Percentiles rank a stretch among this genome's conserved stretches.
These are phyloP conservation scores for Syngnathoides biaculeatus DNA, from an alignment of 2,113 vertebrate species.

Conservation along the genomic window DNA sequence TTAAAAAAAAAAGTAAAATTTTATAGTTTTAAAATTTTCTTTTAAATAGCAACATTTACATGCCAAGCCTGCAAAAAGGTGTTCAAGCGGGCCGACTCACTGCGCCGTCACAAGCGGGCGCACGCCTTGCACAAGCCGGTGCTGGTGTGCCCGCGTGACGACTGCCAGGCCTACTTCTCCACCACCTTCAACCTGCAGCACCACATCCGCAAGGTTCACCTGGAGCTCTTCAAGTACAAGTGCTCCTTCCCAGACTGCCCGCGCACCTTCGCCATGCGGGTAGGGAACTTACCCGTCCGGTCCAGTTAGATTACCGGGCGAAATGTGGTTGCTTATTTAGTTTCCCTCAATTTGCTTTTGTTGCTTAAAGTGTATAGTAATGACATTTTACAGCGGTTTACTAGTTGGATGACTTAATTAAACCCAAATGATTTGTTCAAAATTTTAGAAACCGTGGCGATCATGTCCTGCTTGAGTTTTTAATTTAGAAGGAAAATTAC, in stretches of 20 bases:
- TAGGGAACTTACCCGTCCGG: constrained; percentile 13
- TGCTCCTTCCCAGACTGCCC: constrained; percentile 72
- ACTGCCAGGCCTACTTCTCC: constrained; percentile 74
- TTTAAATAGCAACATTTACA: constrained; percentile 44
- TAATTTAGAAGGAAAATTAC: no score
- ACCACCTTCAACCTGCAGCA: constrained; percentile 80
- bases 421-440: no score
- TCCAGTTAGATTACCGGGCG: neutral
- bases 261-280: constrained; percentile 75
- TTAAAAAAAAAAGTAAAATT: neutral
- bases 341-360: no score
- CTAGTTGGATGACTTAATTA: no score
- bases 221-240: constrained; percentile 68
- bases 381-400: no score
- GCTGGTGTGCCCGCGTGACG: constrained; percentile 66
- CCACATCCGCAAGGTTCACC: constrained; percentile 78
- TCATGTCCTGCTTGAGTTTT: no score
- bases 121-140: constrained; percentile 67
- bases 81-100: constrained; percentile 50
- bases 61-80: constrained; percentile 69
- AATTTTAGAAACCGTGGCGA: no score
- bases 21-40: neutral
- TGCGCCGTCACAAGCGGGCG: constrained; percentile 68
- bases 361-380: no score
- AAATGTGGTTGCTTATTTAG: neutral